Percentiles rank a stretch among this genome's conserved stretches.
Conservation (phyloP, 2,113 vertebrate genomes). For the Pantherophis guttatus region DNA sequence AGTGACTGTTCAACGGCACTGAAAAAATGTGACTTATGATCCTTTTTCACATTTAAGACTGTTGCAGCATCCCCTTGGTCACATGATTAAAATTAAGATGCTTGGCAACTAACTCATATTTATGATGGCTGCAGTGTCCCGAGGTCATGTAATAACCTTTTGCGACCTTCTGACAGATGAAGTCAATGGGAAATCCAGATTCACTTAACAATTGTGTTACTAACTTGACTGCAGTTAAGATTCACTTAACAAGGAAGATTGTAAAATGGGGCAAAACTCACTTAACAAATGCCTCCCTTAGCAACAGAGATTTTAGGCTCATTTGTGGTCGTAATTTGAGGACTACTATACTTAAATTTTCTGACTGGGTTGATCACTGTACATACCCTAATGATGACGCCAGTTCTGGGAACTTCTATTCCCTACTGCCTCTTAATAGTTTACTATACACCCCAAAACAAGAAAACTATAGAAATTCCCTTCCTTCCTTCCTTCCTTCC, state of each 20-base stretch:
- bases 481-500: neutral
- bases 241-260: neutral
- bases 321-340: neutral
- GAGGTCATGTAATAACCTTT: neutral
- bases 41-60: neutral
- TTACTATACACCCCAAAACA: neutral
- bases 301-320: neutral
- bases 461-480: neutral
- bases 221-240: neutral
- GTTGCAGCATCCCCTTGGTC: neutral
- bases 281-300: neutral
- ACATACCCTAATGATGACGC: neutral
- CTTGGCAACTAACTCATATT: neutral
- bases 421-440: neutral
- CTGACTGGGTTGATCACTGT: neutral
- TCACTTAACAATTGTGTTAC: neutral
- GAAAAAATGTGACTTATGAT: neutral
- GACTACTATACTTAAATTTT: neutral
- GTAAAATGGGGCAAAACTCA: neutral
- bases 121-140: neutral
- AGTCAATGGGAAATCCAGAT: neutral
- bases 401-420: neutral
- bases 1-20: neutral
- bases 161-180: neutral
- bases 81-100: neutral